phyloP scores from a whole-genome alignment of 1,140 invertebrate genomes.

The Hydropsyche tenuis region DNA sequence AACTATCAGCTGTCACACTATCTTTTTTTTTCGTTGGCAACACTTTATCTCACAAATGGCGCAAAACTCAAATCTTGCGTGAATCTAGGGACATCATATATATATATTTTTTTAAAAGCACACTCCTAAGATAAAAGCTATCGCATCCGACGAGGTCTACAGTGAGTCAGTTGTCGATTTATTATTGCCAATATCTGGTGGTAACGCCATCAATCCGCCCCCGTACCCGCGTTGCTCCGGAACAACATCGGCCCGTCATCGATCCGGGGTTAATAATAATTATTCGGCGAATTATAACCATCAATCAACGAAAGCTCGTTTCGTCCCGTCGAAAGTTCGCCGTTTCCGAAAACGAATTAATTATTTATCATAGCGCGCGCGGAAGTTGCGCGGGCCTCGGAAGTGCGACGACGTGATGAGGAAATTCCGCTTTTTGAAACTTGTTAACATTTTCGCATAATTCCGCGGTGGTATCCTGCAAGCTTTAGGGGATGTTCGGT shows the following conservation, averaged over 20 bases:
- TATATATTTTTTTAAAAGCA: too few relatives aligned
- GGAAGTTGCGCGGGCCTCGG: not conserved
- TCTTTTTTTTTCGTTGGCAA: too few relatives aligned
- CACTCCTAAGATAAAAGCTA: too few relatives aligned
- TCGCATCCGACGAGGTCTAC: not conserved
- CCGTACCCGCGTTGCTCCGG: too few relatives aligned
- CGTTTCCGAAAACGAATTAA: slow-evolving; percentile 7
- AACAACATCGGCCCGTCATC: slow-evolving; percentile 1
- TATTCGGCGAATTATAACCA: slow-evolving; percentile 23
- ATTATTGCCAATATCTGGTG: slow-evolving; percentile 1
- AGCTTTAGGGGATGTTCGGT: too few relatives aligned
- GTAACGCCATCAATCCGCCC: slow-evolving; percentile 4
- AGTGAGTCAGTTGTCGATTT: not conserved
- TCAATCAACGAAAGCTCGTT: slow-evolving; percentile 20
- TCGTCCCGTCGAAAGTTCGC: slow-evolving; percentile 18
- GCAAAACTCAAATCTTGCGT: too few relatives aligned
- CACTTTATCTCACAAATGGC: too few relatives aligned
- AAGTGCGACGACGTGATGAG: not conserved
- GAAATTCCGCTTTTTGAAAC: too few relatives aligned
- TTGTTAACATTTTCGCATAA: too few relatives aligned
- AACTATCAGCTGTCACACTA: too few relatives aligned
- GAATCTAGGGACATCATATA: too few relatives aligned
- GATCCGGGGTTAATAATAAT: slow-evolving; percentile 22
- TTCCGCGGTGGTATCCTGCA: too few relatives aligned
- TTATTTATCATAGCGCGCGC: slow-evolving; percentile 6